These are phyloP conservation scores for Scomber colias DNA, from an alignment of 2,113 vertebrate species.

Conservation along the genomic window DNA sequence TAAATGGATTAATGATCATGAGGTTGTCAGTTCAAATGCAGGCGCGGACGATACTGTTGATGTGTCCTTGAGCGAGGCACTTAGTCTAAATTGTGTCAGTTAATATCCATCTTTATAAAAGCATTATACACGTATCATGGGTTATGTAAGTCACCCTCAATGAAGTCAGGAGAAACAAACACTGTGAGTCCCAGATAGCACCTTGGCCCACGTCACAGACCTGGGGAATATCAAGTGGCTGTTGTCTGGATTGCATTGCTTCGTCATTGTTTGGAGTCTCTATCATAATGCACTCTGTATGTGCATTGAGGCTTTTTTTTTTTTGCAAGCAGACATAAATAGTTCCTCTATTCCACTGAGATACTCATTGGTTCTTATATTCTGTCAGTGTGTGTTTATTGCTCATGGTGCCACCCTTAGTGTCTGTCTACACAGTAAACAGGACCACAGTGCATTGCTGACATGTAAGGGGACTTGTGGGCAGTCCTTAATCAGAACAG, in stretches of 20 bases:
- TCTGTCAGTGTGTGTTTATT: constrained; percentile 51
- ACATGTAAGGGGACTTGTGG: constrained; percentile 38
- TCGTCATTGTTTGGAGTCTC: constrained; percentile 54
- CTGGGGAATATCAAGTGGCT: constrained; percentile 56
- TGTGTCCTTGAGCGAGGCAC: constrained; percentile 77
- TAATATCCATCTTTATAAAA: constrained; percentile 80
- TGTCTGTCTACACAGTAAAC: constrained; percentile 54
- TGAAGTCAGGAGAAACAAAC: constrained; percentile 67
- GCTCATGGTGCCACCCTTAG: constrained; percentile 12
- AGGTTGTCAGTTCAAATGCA: constrained; percentile 75
- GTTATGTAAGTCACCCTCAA: constrained; percentile 72
- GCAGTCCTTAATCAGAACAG: constrained; percentile 66
- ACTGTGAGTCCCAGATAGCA: constrained; percentile 37
- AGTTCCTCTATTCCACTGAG: constrained; percentile 16
- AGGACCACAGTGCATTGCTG: constrained; percentile 27
- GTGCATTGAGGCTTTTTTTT: not conserved
- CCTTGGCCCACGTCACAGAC: constrained; percentile 32
- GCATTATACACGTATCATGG: constrained; percentile 65
- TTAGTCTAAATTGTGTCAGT: constrained; percentile 77
- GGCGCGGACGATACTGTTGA: constrained; percentile 59
- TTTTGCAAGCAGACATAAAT: constrained; percentile 26
- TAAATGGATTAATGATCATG: constrained; percentile 79
- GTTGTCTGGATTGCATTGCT: constrained; percentile 53
- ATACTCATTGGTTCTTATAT: constrained; percentile 36
- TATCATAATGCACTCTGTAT: constrained; percentile 34